A percentile compares a stretch with the other conserved stretches of the same genome.
phyloP scores from a whole-genome alignment of 1,140 invertebrate species.

The Scaptomyza montana region DNA sequence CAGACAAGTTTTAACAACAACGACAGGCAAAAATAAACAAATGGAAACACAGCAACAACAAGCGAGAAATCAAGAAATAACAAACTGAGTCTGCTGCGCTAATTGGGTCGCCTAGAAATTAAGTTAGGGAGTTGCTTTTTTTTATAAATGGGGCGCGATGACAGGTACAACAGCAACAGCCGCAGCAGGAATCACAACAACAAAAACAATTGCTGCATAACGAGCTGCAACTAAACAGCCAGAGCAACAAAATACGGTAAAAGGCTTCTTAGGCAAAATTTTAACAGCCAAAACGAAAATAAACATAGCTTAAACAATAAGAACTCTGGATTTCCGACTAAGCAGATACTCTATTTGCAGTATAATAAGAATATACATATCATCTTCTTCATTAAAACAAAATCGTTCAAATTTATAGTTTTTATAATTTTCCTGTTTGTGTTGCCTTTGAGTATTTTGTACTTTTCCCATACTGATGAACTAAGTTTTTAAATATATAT shows the following conservation, averaged over 20 bases:
- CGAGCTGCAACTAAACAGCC: conserved; percentile 10
- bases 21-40: conserved; percentile 14
- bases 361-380: no score
- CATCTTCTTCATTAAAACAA: no score
- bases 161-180: conserved; percentile 38
- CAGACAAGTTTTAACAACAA: conserved; percentile 5
- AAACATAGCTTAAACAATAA: not conserved
- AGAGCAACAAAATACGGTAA: conserved; percentile 14
- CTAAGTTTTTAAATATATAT: no score
- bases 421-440: no score
- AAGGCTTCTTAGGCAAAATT: conserved; percentile 10
- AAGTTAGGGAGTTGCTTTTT: conserved; percentile 45
- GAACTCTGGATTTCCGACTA: not conserved
- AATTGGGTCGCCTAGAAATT: conserved; percentile 39
- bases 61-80: not conserved
- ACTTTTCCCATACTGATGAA: no score
- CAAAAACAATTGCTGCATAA: conserved; percentile 19
- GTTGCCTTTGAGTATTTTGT: no score
- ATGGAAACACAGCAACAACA: conserved; percentile 6
- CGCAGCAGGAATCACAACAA: conserved; percentile 13
- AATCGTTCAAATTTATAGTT: no score
- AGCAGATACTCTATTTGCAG: no score
- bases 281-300: conserved; percentile 6
- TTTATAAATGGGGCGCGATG: conserved; percentile 27
- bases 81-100: conserved; percentile 21